phyloP scores from a whole-genome alignment of 2,888 invertebrate species.

The Diarsia brunnea region DNA sequence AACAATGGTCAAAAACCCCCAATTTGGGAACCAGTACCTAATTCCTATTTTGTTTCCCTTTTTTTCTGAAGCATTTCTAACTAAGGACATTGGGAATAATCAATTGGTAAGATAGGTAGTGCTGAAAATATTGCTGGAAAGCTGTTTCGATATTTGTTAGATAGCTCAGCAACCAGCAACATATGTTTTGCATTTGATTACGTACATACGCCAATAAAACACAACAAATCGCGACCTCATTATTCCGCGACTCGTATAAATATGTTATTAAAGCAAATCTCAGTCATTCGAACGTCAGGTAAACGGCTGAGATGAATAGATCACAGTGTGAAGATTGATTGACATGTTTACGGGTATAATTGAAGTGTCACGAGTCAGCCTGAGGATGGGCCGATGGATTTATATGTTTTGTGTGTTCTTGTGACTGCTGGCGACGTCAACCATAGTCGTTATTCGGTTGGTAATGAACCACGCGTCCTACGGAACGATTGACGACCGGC shows the following conservation, averaged over 20 bases:
- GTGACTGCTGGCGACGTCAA: slow-evolving; percentile 72
- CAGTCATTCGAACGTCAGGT: slow-evolving; percentile 37
- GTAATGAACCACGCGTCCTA: slow-evolving; percentile 71
- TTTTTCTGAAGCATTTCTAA: not conserved
- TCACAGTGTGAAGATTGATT: slow-evolving; percentile 78
- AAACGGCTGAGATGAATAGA: slow-evolving; percentile 68
- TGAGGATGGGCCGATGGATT: slow-evolving; percentile 77
- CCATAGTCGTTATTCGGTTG: slow-evolving; percentile 71
- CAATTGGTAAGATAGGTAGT: not conserved
- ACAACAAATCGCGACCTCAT: slow-evolving; percentile 10
- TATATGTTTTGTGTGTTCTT: slow-evolving; percentile 76
- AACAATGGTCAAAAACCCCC: not conserved
- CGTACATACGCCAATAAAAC: not conserved
- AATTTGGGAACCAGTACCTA: not conserved
- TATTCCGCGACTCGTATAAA: slow-evolving; percentile 21
- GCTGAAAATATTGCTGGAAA: not conserved
- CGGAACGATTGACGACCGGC: slow-evolving; percentile 47
- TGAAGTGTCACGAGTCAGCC: slow-evolving; percentile 82
- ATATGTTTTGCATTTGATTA: not conserved
- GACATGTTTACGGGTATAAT: slow-evolving; percentile 83
- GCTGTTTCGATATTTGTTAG: not conserved
- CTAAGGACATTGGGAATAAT: not conserved
- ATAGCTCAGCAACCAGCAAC: not conserved
- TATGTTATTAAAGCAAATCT: slow-evolving; percentile 31
- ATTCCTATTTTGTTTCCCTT: not conserved